phyloP scores from a whole-genome alignment of 2,888 invertebrate genomes.

The Pseudanteris insignis region DNA sequence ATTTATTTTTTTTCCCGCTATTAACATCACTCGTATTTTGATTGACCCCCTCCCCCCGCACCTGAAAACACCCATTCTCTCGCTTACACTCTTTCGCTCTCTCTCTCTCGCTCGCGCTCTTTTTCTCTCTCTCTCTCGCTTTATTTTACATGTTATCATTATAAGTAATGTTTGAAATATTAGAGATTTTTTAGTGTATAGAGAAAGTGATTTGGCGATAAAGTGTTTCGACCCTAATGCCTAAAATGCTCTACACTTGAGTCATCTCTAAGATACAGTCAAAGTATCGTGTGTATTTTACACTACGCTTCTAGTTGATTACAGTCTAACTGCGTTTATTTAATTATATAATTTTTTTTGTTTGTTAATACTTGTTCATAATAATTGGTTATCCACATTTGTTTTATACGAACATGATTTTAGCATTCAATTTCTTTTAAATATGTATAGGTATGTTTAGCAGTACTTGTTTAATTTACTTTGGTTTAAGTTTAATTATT shows the following conservation, averaged over 20 bases:
- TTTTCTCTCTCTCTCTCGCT: neutral
- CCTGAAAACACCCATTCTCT: too few relatives aligned
- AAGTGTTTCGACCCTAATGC: conserved; percentile 57
- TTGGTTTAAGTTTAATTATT: conserved; percentile 53
- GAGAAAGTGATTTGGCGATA: conserved; percentile 62
- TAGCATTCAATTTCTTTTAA: conserved; percentile 65
- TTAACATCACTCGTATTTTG: conserved; percentile 32
- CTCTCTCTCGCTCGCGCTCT: too few relatives aligned
- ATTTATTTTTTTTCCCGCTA: conserved; percentile 15
- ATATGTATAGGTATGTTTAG: conserved; percentile 64
- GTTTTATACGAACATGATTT: conserved; percentile 62
- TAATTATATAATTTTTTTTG: conserved; percentile 37
- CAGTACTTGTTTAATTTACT: conserved; percentile 58
- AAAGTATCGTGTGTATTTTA: conserved; percentile 50
- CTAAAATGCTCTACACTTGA: conserved; percentile 57
- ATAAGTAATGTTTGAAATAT: conserved; percentile 55
- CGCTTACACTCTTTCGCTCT: too few relatives aligned
- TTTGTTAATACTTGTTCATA: conserved; percentile 46
- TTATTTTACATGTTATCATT: conserved; percentile 16
- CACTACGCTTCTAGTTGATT: conserved; percentile 59
- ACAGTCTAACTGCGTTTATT: conserved; percentile 58
- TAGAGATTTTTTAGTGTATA: conserved; percentile 57
- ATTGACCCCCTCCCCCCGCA: conserved; percentile 15
- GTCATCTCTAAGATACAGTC: conserved; percentile 59
- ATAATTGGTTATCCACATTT: conserved; percentile 60